Evolutionary conservation across 2,113 vertebrate species (phyloP).

Genomic region (Hirundichthys speculiger): DNA sequence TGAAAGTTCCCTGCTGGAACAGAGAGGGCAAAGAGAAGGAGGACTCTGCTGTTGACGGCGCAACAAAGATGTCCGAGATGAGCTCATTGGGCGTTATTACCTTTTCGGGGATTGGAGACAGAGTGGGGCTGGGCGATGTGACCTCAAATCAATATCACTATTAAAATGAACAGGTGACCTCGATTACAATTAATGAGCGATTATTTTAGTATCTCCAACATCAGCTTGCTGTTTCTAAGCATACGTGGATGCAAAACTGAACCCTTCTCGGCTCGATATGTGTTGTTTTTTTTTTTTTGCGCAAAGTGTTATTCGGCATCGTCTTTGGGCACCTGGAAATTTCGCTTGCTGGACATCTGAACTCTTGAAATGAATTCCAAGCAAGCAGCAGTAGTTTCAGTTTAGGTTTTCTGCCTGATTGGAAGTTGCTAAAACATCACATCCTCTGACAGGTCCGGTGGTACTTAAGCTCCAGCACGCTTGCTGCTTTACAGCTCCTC

Average conservation of each 20-base stretch:
- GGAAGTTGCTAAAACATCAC: constrained; percentile 38
- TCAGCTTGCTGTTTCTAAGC: no score
- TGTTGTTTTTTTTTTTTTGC: no score
- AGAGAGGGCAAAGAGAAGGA: not conserved
- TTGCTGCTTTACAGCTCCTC: constrained; percentile 53
- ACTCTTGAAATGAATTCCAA: no score
- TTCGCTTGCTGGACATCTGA: not conserved
- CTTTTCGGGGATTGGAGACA: no score
- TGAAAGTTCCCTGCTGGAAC: not conserved
- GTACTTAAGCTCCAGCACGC: constrained; percentile 27
- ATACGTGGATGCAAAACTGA: no score
- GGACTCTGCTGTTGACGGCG: not conserved
- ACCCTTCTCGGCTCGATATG: no score
- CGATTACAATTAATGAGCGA: no score
- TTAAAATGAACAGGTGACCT: no score
- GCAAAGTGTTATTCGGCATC: not conserved
- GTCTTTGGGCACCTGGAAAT: not conserved
- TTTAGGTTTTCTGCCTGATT: constrained; percentile 13
- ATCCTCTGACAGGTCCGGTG: constrained; percentile 24
- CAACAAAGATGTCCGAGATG: not conserved
- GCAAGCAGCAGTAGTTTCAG: not conserved
- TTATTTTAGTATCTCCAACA: no score
- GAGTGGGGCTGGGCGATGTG: no score
- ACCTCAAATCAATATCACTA: no score
- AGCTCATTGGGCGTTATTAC: no score